A percentile compares a stretch with the other conserved stretches of the same genome.
These are phyloP conservation scores for Phania funesta DNA, from an alignment of 2,888 invertebrate genomes.

Conservation along the genomic window DNA sequence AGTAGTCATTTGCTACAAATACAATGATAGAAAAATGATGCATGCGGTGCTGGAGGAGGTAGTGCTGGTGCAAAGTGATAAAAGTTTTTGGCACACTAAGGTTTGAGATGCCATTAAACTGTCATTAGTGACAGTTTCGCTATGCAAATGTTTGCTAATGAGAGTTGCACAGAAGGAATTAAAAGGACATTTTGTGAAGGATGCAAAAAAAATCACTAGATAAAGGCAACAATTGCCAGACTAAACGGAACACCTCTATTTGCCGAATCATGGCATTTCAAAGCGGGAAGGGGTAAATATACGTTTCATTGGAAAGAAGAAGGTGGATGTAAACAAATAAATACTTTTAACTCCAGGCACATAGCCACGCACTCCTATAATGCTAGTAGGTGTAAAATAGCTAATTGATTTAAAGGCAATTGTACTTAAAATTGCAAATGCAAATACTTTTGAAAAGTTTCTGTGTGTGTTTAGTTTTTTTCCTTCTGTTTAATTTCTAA, in stretches of 20 bases:
- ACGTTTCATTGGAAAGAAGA: no score
- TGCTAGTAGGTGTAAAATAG: no score
- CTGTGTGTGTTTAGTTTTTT: no score
- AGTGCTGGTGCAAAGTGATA: neutral
- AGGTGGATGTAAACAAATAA: neutral
- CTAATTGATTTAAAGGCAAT: no score
- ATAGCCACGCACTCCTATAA: neutral
- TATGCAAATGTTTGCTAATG: constrained; percentile 56
- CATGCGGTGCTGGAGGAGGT: neutral
- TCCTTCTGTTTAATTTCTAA: neutral
- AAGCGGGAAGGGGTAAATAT: no score
- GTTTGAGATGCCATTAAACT: constrained; percentile 55
- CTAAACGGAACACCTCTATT: no score
- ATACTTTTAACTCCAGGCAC: neutral
- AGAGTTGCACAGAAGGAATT: constrained; percentile 44
- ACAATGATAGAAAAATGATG: no score
- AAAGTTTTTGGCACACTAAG: constrained; percentile 44
- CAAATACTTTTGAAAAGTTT: no score
- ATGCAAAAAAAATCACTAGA: neutral
- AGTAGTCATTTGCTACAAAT: no score
- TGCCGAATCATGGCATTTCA: no score
- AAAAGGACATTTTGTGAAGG: constrained; percentile 31
- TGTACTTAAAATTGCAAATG: no score
- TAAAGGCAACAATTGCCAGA: neutral
- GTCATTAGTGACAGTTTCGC: constrained; percentile 64